phyloP scores from a whole-genome alignment of 2,113 vertebrate genomes.

The Lagenorhynchus albirostris region DNA sequence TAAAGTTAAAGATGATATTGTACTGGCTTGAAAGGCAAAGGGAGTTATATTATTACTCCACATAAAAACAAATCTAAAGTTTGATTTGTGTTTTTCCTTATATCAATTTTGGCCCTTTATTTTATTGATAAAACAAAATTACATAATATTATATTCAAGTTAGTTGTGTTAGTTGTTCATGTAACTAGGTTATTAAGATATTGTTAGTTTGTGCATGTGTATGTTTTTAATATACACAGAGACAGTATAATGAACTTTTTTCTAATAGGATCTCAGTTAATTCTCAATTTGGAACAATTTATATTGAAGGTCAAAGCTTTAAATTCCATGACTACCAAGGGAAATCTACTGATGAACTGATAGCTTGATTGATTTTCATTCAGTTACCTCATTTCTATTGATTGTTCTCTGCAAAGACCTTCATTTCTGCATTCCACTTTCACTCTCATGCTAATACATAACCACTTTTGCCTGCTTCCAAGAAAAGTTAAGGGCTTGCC shows the following conservation, averaged over 20 bases:
- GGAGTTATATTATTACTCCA: background rate
- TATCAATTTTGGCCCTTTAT: background rate
- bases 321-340: background rate
- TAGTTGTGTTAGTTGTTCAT: background rate
- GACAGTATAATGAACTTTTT: background rate
- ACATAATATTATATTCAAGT: background rate
- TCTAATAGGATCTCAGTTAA: background rate
- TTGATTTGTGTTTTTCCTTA: background rate
- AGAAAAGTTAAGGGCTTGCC: background rate
- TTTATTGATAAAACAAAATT: constrained; percentile 21
- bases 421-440: background rate
- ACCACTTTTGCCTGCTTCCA: background rate
- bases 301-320: constrained; percentile 6
- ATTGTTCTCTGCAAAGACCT: constrained; percentile 38
- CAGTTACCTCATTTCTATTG: constrained; percentile 10
- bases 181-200: background rate
- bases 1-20: constrained; percentile 13
- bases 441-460: background rate
- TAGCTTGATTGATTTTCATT: background rate
- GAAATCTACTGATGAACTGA: background rate
- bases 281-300: constrained; percentile 6
- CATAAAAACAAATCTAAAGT: background rate
- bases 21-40: background rate
- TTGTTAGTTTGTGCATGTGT: background rate
- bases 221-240: background rate